phyloP scores from a whole-genome alignment of 2,797 vertebrate species.

The Eptatretus atami region DNA sequence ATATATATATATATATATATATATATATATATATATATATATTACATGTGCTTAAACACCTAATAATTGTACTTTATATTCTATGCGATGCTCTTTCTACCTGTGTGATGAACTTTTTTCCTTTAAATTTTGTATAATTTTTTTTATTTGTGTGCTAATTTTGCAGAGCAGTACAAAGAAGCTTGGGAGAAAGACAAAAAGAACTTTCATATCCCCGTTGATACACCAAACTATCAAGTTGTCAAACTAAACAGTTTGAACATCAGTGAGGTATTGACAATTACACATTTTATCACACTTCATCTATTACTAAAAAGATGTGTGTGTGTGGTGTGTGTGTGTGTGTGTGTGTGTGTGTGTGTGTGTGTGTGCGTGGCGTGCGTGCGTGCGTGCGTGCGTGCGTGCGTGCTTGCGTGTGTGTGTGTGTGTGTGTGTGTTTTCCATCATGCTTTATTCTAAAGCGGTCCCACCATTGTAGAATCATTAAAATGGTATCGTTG shows the following conservation, averaged over 20 bases:
- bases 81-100: neutral
- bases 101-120: neutral
- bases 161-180: conserved; percentile 47
- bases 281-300: neutral
- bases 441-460: too few species aligned
- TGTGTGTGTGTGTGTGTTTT: too few species aligned
- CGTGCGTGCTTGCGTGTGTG: neutral
- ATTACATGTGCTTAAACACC: too few species aligned
- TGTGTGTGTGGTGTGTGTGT: neutral
- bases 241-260: conserved; percentile 41
- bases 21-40: too few species aligned
- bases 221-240: conserved; percentile 39
- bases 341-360: neutral
- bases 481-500: too few species aligned
- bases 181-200: conserved; percentile 71
- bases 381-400: neutral
- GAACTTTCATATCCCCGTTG: conserved; percentile 25
- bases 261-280: conserved; percentile 39
- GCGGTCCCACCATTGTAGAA: too few species aligned
- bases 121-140: neutral
- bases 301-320: neutral
- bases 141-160: neutral
- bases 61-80: neutral
- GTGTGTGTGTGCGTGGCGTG: neutral
- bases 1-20: too few species aligned